phyloP scores from a whole-genome alignment of 1,140 invertebrate species.

The Kradibia gibbosae region DNA sequence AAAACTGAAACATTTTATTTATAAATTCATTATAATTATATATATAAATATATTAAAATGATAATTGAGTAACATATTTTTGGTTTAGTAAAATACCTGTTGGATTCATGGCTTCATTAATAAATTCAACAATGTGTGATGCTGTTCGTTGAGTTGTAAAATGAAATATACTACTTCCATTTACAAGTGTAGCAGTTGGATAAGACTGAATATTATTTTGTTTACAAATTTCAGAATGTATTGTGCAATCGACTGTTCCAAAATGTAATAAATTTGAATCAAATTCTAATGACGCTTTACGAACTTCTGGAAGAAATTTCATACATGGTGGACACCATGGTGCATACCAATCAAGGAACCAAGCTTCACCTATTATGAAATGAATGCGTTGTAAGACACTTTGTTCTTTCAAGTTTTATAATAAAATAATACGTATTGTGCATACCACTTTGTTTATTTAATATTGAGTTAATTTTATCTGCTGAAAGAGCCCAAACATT shows the following conservation, averaged over 20 bases:
- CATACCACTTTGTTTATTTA: constrained; percentile 65
- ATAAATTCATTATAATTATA: constrained; percentile 17
- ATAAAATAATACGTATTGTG: constrained; percentile 5
- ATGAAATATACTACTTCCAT: constrained; percentile 74
- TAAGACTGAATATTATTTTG: constrained; percentile 80
- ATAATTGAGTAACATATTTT: too few relatives aligned
- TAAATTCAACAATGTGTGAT: constrained; percentile 79
- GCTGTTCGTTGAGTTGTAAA: constrained; percentile 76
- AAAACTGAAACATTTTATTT: constrained; percentile 72
- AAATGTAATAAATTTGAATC: constrained; percentile 74
- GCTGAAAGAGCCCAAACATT: constrained; percentile 78
- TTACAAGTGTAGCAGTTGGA: constrained; percentile 83
- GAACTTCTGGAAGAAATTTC: constrained; percentile 80
- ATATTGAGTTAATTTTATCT: constrained; percentile 75
- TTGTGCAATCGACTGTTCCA: constrained; percentile 79
- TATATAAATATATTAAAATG: too few relatives aligned
- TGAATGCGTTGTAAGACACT: not conserved
- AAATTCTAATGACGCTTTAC: constrained; percentile 78
- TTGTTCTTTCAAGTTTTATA: not conserved
- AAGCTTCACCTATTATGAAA: constrained; percentile 69
- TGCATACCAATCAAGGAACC: constrained; percentile 87
- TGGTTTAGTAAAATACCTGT: constrained; percentile 60
- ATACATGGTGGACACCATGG: constrained; percentile 91
- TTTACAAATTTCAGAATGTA: constrained; percentile 73
- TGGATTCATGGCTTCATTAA: constrained; percentile 76